A percentile compares a stretch with the other conserved stretches of the same genome.
Evolutionary conservation across 2,797 vertebrate genomes (phyloP).

Genomic region (Gallinago stenura): DNA sequence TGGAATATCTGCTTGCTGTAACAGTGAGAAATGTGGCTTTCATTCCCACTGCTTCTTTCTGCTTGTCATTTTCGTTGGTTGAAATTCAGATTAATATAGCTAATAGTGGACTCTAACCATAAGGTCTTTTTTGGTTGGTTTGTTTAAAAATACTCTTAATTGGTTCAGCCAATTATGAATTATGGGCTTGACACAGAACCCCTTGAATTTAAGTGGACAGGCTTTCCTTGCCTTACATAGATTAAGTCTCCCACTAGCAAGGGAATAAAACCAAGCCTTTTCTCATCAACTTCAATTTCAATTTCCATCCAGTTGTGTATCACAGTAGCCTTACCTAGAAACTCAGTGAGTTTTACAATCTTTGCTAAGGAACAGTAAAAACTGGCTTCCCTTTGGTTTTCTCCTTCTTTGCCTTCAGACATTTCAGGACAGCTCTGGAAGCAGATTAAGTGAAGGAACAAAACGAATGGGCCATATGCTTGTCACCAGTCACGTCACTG

Average conservation of each 20-base stretch:
- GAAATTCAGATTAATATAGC: slow-evolving; percentile 16
- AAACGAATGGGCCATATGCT: background rate
- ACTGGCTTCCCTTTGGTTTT: background rate
- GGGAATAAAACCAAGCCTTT: background rate
- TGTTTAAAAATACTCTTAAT: slow-evolving; percentile 4
- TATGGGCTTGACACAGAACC: background rate
- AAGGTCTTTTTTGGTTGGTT: background rate
- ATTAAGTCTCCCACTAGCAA: background rate
- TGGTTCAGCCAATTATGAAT: background rate
- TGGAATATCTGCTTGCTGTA: background rate
- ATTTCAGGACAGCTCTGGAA: background rate
- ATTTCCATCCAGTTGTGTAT: background rate
- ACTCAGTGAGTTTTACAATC: background rate
- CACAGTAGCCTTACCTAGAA: background rate
- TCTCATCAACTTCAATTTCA: background rate
- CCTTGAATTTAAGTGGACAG: background rate
- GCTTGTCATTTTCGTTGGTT: background rate
- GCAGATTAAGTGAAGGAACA: background rate
- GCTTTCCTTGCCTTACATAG: background rate
- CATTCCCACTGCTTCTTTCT: background rate
- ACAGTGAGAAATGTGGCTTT: background rate
- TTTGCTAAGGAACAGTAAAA: background rate
- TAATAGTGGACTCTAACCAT: background rate
- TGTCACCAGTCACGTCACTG: background rate
- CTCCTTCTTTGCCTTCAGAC: background rate